These are phyloP conservation scores for Aspidiotus rigidus DNA, from an alignment of 2,888 invertebrate genomes.

Conservation along the genomic window DNA sequence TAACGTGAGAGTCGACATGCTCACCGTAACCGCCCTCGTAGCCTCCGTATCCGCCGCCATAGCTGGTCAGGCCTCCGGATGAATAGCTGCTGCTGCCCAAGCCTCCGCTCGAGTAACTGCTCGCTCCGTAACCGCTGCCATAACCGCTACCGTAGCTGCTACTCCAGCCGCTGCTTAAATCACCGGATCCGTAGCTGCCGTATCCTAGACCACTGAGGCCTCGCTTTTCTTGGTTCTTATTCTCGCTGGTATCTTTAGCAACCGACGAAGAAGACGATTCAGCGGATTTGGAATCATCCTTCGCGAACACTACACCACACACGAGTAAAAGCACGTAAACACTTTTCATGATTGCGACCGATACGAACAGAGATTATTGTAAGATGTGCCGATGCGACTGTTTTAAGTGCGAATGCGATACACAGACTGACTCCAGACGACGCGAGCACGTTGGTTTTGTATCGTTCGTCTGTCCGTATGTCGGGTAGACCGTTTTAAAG, in stretches of 20 bases:
- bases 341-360: slow-evolving; percentile 14
- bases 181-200: no score
- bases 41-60: slow-evolving; percentile 33
- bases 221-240: slow-evolving; percentile 34
- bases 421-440: slow-evolving; percentile 23
- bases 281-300: slow-evolving; percentile 26
- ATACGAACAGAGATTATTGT: no score
- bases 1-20: slow-evolving; percentile 35
- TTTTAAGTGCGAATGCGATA: neutral
- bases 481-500: slow-evolving; percentile 5
- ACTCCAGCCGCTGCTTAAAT: no score
- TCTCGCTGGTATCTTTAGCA: slow-evolving; percentile 1
- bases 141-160: slow-evolving; percentile 31
- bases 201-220: slow-evolving; percentile 34
- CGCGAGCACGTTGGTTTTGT: slow-evolving; percentile 32
- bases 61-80: slow-evolving; percentile 30
- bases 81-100: slow-evolving; percentile 33
- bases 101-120: slow-evolving; percentile 36
- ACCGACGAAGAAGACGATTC: slow-evolving; percentile 21
- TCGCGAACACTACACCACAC: slow-evolving; percentile 29
- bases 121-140: slow-evolving; percentile 11
- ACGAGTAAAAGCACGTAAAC: slow-evolving; percentile 19
- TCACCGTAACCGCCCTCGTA: slow-evolving; percentile 31
- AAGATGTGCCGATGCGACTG: neutral
- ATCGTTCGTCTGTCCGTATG: neutral